Evolutionary conservation across 2,113 vertebrate species (phyloP), one percentile per base, ranked within the genome.

Genomic region (Strix uralensis): DNA sequence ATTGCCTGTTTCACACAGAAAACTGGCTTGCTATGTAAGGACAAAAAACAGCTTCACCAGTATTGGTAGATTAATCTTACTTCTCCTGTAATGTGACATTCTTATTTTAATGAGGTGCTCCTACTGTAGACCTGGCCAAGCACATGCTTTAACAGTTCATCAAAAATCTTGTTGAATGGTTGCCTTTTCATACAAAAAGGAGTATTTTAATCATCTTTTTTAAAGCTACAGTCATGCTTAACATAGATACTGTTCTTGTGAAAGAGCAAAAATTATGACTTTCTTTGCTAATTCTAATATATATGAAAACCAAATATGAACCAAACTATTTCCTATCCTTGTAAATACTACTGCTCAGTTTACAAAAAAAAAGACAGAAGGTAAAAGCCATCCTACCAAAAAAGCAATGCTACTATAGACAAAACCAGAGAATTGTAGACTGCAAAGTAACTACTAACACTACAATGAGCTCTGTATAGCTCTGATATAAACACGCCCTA

Each of bases 371-470:
- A 23, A 42, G 55, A 81, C 70, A 69, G 55, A 63, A 72, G 9
- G n/a, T 51, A 87, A 81, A 72, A 81, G 9, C 26, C 54, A 62
- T 38, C 65, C 44, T 87, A 52, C 4, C 25, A 65, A 58, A 49
- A 75, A 66, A 71, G 49, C 52, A 72, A 54, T 30, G 11, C 63
- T 46, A 85, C 17, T 32, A 30, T 66, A 94, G 93, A 96, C 89
- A 96, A 96, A 90, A 96, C 51, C 66, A 81, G 47, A 83, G 63
- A 84, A 81, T 36, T 86, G 66, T 17, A 66, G 67, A 82, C 90
- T 90, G 93, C 44, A 55, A 97, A 95, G 92, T 94, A 94, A 94
- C 5, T 82, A 78, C 34, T 89, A 93, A 96, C n/a, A 96, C 65
- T 71, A 84, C 95, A 97, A 97, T 23, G 67, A 92, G 62, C 59